Base-by-base conservation (phyloP, 2,888 invertebrate genomes). In the Drosophila siamana region DNA sequence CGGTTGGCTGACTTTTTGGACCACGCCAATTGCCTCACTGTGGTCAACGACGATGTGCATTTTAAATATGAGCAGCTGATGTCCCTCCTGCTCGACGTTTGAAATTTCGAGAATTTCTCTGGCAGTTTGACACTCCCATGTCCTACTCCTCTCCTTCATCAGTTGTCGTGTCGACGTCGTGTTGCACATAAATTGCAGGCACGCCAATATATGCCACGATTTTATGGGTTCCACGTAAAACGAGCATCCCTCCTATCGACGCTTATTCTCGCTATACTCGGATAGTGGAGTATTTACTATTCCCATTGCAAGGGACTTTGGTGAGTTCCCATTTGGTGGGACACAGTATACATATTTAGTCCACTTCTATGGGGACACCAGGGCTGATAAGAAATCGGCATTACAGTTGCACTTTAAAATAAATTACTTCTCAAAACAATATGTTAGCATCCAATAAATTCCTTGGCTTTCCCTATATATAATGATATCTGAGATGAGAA, bases 171-270 rank as follows among this genome's bases (percentile, higher is more conserved):
- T 88, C 89, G 89, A 86, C 67, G 89, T 86, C 89, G 89, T 88
- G 88, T 86, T 77, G 87, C 89, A 84, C 79, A 85, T 88, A 88
- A 84, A 86, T 80, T 86, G 79, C 66, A 51, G 62, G 61, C 67
- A 80, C 78, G 59, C 59, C 80, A 76, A 80, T 80, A 75, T 88
- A 82, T 88, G 83, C 86, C 83, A 84, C 88, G 83, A 83, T 85
- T 83, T 87, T 85, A 85, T 78, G 72, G 76, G 64, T 75, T 64
- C 71, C 73, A 81, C 82, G 85, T 79, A 82, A 79, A 79, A 85
- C 86, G 82, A 83, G 86, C 80, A 64, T 62, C 63, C 80, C 63
- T 33, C 33, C 1, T 33, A n/a, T 74, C 79, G 68, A 22, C 63
- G 63, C 63, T 82, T 66, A 30, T 60, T 48, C 28, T 6, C 75